Percentiles rank a stretch among this genome's conserved stretches.
phyloP scores from a whole-genome alignment of 2,888 invertebrate species.

The Euplagia quadripunctaria region DNA sequence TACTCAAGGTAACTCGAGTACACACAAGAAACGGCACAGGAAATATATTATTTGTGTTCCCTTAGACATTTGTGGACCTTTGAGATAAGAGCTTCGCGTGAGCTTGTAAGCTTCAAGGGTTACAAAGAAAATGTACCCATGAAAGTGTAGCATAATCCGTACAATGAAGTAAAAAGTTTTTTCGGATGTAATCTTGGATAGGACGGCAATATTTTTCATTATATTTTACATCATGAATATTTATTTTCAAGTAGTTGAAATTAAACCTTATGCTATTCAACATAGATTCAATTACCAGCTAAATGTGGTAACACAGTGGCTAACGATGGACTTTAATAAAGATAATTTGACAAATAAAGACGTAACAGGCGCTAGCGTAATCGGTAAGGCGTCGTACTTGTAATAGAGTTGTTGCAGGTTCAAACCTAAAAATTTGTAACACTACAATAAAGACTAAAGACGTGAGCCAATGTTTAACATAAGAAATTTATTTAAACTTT shows the following conservation, averaged over 20 bases:
- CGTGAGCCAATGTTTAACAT: neutral
- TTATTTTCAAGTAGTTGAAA: neutral
- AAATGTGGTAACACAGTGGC: neutral
- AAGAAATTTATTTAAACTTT: neutral
- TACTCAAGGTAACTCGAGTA: constrained; percentile 26
- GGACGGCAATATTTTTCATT: neutral
- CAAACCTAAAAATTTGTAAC: no score
- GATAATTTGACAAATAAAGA: neutral
- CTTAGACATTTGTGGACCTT: constrained; percentile 18
- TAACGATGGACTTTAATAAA: no score
- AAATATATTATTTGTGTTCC: constrained; percentile 20
- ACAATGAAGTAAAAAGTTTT: constrained; percentile 1
- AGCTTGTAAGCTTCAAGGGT: constrained; percentile 12
- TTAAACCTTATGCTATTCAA: neutral
- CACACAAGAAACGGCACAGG: constrained; percentile 10
- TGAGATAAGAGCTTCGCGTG: constrained; percentile 7
- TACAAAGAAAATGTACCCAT: constrained; percentile 15
- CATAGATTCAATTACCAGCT: neutral
- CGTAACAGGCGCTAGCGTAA: no score
- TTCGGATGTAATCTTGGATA: neutral
- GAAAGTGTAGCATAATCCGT: neutral
- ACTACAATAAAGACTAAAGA: no score
- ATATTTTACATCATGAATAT: neutral
- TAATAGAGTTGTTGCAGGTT: no score
- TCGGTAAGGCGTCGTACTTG: neutral